Evolutionary conservation across 2,113 vertebrate genomes (phyloP).

Genomic region (Gulo gulo): DNA sequence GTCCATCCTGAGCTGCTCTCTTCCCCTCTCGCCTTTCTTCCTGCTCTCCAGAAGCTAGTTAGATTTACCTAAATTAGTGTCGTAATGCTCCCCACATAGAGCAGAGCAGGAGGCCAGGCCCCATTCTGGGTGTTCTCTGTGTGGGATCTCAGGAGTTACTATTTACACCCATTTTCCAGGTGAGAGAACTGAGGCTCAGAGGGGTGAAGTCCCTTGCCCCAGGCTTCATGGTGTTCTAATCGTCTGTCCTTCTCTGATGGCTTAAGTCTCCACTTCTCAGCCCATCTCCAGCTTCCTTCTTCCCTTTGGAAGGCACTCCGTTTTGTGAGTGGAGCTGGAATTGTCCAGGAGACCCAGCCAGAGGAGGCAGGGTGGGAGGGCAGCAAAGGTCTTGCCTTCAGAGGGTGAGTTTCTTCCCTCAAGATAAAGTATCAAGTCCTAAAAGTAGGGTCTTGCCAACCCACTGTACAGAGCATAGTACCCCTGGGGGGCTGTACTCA

Average conservation of each 20-base stretch:
- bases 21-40: not conserved
- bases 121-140: rapidly evolving
- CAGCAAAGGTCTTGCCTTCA: not conserved
- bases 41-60: not conserved
- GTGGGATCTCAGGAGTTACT: not conserved
- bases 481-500: not conserved
- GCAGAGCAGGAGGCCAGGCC: not conserved
- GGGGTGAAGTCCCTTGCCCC: not conserved
- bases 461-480: not conserved
- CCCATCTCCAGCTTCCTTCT: not conserved
- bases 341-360: not conserved
- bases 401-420: not conserved
- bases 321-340: not conserved
- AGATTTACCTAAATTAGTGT: not conserved
- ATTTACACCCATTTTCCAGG: not conserved
- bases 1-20: not conserved
- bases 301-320: not conserved
- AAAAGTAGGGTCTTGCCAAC: not conserved
- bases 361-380: too few relatives aligned
- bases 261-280: not conserved
- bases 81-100: not conserved
- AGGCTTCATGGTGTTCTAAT: too few relatives aligned
- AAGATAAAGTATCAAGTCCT: not conserved
- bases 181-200: not conserved
- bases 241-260: not conserved